These are phyloP conservation scores for Babyrousa celebensis DNA, from an alignment of 2,797 vertebrate species.

Conservation along the genomic window DNA sequence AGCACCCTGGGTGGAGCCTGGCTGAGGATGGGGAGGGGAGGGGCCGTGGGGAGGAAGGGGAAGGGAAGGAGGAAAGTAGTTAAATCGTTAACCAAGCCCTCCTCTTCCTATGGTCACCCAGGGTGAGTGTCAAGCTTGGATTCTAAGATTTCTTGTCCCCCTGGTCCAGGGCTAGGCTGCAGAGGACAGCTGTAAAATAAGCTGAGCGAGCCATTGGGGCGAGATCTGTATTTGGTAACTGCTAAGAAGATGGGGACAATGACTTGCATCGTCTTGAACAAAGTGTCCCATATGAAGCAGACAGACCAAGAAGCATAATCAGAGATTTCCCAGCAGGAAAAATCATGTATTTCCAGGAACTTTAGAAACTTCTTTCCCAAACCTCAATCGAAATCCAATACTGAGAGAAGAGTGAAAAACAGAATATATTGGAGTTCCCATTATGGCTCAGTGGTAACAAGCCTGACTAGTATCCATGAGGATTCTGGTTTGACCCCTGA, in stretches of 20 bases:
- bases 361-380: background rate
- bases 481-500: too few relatives aligned
- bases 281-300: background rate
- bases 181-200: background rate
- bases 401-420: background rate
- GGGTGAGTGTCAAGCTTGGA: background rate
- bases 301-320: background rate
- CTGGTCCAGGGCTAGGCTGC: background rate
- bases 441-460: too few relatives aligned
- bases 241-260: background rate
- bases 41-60: too few relatives aligned
- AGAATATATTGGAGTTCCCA: background rate
- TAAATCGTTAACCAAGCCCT: background rate
- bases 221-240: background rate
- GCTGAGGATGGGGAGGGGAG: fast-evolving
- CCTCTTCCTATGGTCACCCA: background rate
- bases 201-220: fast-evolving
- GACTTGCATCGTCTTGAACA: background rate
- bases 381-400: background rate
- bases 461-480: too few relatives aligned
- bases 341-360: background rate
- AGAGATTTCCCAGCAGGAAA: background rate
- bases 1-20: fast-evolving
- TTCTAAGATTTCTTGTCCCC: background rate
- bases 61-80: too few relatives aligned